phyloP scores from a whole-genome alignment of 1,140 invertebrate species.

The Dreissena rostriformis region DNA sequence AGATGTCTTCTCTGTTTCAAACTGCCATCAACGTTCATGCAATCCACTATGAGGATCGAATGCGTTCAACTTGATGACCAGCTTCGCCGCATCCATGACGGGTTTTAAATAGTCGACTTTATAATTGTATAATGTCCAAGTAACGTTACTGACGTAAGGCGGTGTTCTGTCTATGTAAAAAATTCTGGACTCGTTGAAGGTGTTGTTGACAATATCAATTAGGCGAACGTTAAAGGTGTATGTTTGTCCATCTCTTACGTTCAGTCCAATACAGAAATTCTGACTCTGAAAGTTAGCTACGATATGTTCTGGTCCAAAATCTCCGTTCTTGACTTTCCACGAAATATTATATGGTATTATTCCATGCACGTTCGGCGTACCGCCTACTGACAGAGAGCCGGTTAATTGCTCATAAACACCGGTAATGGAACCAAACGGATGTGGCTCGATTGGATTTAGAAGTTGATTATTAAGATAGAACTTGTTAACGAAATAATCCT shows the following conservation, averaged over 20 bases:
- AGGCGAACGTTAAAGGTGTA: slow-evolving; percentile 50
- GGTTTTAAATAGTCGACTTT: slow-evolving; percentile 59
- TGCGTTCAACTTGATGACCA: slow-evolving; percentile 63
- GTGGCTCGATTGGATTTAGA: slow-evolving; percentile 43
- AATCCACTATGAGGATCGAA: slow-evolving; percentile 67
- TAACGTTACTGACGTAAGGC: slow-evolving; percentile 54
- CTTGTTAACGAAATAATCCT: slow-evolving; percentile 22
- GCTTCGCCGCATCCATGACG: slow-evolving; percentile 61
- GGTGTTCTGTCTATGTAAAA: slow-evolving; percentile 59
- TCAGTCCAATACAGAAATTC: slow-evolving; percentile 23
- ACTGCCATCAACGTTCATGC: slow-evolving; percentile 40
- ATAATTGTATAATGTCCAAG: slow-evolving; percentile 52
- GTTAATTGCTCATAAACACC: slow-evolving; percentile 61
- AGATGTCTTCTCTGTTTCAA: slow-evolving; percentile 15
- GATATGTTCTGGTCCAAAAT: neutral
- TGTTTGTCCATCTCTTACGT: slow-evolving; percentile 60
- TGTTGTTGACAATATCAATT: slow-evolving; percentile 58
- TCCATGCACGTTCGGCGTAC: slow-evolving; percentile 64
- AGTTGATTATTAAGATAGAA: slow-evolving; percentile 41
- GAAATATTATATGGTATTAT: slow-evolving; percentile 47
- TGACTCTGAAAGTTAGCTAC: slow-evolving; percentile 35
- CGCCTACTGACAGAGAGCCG: slow-evolving; percentile 57
- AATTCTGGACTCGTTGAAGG: slow-evolving; percentile 40
- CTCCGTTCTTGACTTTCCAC: neutral
- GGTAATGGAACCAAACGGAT: slow-evolving; percentile 29